Conservation (phyloP, 2,888 invertebrate genomes). For the Morpho deidamia region DNA sequence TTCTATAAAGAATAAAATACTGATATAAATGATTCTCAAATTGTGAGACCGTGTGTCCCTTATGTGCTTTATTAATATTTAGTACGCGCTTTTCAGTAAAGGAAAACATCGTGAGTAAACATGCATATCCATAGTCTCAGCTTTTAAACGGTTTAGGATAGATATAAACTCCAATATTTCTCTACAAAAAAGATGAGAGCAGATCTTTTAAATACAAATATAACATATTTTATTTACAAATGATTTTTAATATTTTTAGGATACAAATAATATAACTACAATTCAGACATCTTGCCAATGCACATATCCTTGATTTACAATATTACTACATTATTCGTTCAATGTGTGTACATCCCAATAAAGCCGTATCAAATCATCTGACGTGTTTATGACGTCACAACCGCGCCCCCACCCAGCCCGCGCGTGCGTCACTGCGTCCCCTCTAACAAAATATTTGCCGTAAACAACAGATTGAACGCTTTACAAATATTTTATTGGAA, state of each 20-base stretch:
- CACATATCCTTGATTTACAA: background rate
- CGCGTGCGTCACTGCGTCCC: slow-evolving; percentile 39
- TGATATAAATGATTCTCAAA: too few species aligned
- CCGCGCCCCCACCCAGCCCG: slow-evolving; percentile 47
- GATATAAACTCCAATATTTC: too few species aligned
- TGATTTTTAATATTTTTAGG: background rate
- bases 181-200: too few species aligned
- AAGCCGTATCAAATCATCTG: slow-evolving; percentile 24
- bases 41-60: too few species aligned
- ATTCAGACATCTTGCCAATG: background rate
- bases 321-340: background rate
- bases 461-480: slow-evolving; percentile 54
- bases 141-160: too few species aligned
- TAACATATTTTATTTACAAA: too few species aligned
- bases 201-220: too few species aligned
- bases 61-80: too few species aligned
- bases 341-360: slow-evolving; percentile 2
- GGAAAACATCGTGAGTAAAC: too few species aligned
- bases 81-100: too few species aligned
- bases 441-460: slow-evolving; percentile 52
- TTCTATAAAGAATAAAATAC: too few species aligned
- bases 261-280: background rate
- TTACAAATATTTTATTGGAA: slow-evolving; percentile 20
- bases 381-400: slow-evolving; percentile 52
- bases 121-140: too few species aligned